phyloP scores from a whole-genome alignment of 1,140 invertebrate genomes.

The Solenopsis fugax region DNA sequence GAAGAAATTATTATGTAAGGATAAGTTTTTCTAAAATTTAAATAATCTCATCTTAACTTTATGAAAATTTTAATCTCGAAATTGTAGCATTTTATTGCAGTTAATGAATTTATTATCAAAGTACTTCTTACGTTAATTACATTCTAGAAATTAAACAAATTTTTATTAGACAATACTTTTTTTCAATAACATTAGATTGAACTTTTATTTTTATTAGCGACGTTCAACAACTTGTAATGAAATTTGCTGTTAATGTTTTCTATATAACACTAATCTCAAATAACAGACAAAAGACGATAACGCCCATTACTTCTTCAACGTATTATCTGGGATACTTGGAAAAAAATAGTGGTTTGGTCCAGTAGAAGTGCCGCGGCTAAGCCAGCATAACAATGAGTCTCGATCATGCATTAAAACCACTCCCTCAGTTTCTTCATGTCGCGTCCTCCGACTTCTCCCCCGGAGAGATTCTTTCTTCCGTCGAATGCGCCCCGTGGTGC shows the following conservation, averaged over 20 bases:
- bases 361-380: slow-evolving; percentile 17
- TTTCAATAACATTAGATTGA: too few relatives aligned
- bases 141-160: background rate
- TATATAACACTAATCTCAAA: background rate
- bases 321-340: background rate
- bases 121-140: background rate
- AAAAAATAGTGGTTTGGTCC: background rate
- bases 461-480: background rate
- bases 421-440: slow-evolving; percentile 20
- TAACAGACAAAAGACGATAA: background rate
- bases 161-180: too few relatives aligned
- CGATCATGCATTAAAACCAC: slow-evolving; percentile 45
- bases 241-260: background rate
- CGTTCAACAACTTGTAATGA: background rate
- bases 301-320: background rate
- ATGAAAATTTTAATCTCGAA: background rate
- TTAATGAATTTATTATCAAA: background rate
- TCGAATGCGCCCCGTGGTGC: slow-evolving; percentile 37
- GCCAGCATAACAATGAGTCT: slow-evolving; percentile 36
- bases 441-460: background rate
- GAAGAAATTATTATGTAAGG: background rate
- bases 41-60: slow-evolving; percentile 2
- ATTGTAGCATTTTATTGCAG: background rate
- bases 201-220: background rate
- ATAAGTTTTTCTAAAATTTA: background rate